Evolutionary conservation across 2,113 vertebrate species (phyloP).

Genomic region (Sebastes fasciatus): DNA sequence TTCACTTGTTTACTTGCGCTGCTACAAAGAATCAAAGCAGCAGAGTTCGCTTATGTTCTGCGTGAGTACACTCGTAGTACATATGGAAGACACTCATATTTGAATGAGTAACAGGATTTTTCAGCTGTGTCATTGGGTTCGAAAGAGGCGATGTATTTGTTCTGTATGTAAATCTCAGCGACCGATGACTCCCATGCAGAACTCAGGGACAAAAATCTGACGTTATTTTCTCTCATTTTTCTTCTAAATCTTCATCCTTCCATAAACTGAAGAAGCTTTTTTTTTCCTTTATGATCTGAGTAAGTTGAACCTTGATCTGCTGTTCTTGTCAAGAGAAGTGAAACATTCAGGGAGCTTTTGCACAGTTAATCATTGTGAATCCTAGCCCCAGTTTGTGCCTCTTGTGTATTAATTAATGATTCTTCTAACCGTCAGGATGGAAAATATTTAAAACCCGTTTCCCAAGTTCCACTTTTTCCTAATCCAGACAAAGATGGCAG

Average conservation of each 20-base stretch:
- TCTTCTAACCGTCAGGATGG: no score
- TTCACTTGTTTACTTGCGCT: neutral
- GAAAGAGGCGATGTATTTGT: neutral
- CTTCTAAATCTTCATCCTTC: neutral
- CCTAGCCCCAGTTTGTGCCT: neutral
- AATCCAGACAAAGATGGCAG: neutral
- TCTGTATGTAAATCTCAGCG: conserved; percentile 9
- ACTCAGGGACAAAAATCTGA: neutral
- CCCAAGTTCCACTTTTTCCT: neutral
- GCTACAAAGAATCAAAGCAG: neutral
- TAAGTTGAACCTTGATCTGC: neutral
- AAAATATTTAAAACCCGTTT: neutral
- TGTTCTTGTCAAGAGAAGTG: neutral
- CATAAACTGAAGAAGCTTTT: neutral
- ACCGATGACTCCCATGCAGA: conserved; percentile 6
- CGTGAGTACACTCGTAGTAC: neutral
- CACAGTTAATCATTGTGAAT: conserved; percentile 12
- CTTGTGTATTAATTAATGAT: neutral
- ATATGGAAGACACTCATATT: neutral
- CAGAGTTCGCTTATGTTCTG: neutral
- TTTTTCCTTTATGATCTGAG: neutral
- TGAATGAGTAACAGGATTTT: neutral
- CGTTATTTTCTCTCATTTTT: neutral
- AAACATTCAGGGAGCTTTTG: conserved; percentile 8
- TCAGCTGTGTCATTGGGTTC: neutral